phyloP scores from a whole-genome alignment of 92 coral and sea anemone species.

The Desmophyllum pertusum region DNA sequence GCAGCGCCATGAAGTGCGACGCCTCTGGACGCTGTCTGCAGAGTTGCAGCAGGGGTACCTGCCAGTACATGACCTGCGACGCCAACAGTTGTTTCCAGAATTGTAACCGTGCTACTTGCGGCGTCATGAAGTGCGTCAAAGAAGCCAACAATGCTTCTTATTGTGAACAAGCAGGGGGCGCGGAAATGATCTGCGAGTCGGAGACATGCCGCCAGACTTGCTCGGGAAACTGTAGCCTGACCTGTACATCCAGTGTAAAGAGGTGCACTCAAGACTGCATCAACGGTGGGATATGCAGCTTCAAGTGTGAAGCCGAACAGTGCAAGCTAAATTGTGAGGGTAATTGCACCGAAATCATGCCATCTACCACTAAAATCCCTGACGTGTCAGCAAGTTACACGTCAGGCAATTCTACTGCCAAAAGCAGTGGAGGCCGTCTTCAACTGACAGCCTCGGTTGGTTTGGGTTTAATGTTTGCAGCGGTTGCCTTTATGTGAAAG shows the following conservation, averaged over 20 bases:
- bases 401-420: not conserved
- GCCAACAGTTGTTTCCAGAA: not conserved
- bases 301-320: not conserved
- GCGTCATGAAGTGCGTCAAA: slow-evolving; percentile 18
- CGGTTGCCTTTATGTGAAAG: not conserved
- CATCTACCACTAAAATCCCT: not conserved
- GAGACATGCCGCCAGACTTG: slow-evolving; percentile 19
- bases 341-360: not conserved
- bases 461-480: not conserved
- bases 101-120: not conserved
- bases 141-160: not conserved
- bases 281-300: not conserved
- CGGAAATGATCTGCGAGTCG: slow-evolving; percentile 6
- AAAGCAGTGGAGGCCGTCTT: not conserved
- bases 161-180: not conserved
- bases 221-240: slow-evolving; percentile 32
- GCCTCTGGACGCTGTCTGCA: not conserved
- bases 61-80: not conserved
- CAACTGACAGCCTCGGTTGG: not conserved
- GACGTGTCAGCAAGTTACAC: too few relatives aligned
- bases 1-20: not conserved
- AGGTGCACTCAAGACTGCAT: not conserved
- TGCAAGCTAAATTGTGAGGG: not conserved
- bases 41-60: not conserved
- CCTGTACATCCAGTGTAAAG: slow-evolving; percentile 11